A percentile compares a stretch with the other conserved stretches of the same genome.
Evolutionary conservation across 2,113 vertebrate species (phyloP).

Genomic region (Hippocampus guttulatus): DNA sequence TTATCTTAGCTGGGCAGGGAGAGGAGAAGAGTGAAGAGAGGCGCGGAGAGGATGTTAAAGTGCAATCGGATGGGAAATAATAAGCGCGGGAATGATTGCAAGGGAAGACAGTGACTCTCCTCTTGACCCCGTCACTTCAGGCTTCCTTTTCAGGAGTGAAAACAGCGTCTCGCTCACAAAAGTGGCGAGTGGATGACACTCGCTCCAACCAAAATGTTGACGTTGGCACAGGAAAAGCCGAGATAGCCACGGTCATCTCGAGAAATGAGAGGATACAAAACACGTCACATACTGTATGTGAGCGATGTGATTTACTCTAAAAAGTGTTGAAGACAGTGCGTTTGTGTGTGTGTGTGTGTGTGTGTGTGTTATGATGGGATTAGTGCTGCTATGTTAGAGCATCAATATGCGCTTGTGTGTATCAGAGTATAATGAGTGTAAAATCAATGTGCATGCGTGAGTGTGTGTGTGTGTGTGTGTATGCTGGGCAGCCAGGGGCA

Average conservation of each 20-base stretch:
- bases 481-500: background rate
- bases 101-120: slow-evolving; percentile 25
- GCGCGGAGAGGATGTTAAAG: slow-evolving; percentile 35
- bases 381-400: slow-evolving; percentile 35
- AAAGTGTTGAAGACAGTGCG: slow-evolving; percentile 26
- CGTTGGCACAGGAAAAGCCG: background rate
- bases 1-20: slow-evolving; percentile 70
- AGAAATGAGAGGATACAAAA: slow-evolving; percentile 8
- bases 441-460: slow-evolving; percentile 9
- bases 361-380: slow-evolving; percentile 23
- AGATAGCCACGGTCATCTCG: slow-evolving; percentile 15
- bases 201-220: slow-evolving; percentile 2
- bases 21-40: slow-evolving; percentile 36
- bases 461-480: slow-evolving; percentile 11
- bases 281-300: slow-evolving; percentile 1
- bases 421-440: background rate
- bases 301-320: slow-evolving; percentile 29
- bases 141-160: slow-evolving; percentile 44
- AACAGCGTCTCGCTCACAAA: slow-evolving; percentile 37
- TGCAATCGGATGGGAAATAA: slow-evolving; percentile 24
- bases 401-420: slow-evolving; percentile 9
- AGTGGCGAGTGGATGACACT: slow-evolving; percentile 10
- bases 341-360: background rate
- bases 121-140: slow-evolving; percentile 43
- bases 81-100: slow-evolving; percentile 14